Percentiles rank a stretch among this genome's conserved stretches.
phyloP scores from a whole-genome alignment of 2,888 invertebrate species.

The Prenolepis imparis region DNA sequence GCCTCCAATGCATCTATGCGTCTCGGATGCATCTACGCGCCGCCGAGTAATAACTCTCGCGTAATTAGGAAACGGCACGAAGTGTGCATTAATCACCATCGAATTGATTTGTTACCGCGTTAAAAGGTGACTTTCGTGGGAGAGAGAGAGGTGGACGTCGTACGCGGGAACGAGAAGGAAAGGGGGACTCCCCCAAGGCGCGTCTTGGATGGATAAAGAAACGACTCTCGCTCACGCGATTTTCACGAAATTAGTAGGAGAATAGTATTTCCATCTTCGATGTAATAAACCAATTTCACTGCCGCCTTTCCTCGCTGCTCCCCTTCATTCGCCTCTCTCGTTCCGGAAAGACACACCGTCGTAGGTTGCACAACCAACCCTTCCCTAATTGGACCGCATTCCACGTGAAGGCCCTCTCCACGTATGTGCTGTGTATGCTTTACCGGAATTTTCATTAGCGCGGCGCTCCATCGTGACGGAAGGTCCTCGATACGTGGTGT shows the following conservation, averaged over 20 bases:
- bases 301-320: not conserved
- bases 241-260: constrained; percentile 70
- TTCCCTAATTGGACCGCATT: constrained; percentile 85
- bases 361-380: constrained; percentile 63
- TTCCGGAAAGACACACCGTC: constrained; percentile 67
- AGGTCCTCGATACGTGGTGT: constrained; percentile 62
- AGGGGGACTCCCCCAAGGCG: not conserved
- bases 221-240: constrained; percentile 51
- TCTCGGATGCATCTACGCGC: constrained; percentile 29
- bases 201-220: constrained; percentile 18
- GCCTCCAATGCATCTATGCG: constrained; percentile 31
- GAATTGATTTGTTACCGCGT: constrained; percentile 83
- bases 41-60: constrained; percentile 79
- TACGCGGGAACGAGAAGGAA: constrained; percentile 30
- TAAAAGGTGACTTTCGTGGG: constrained; percentile 72
- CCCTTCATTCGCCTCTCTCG: constrained; percentile 40
- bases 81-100: constrained; percentile 81
- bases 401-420: constrained; percentile 70
- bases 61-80: constrained; percentile 80
- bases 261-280: constrained; percentile 75
- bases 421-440: constrained; percentile 70
- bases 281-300: constrained; percentile 83
- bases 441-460: constrained; percentile 84
- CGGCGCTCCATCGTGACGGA: constrained; percentile 81
- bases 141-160: constrained; percentile 42